Evolutionary conservation across 2,113 vertebrate species (phyloP).

Genomic region (Leucoraja erinaceus): DNA sequence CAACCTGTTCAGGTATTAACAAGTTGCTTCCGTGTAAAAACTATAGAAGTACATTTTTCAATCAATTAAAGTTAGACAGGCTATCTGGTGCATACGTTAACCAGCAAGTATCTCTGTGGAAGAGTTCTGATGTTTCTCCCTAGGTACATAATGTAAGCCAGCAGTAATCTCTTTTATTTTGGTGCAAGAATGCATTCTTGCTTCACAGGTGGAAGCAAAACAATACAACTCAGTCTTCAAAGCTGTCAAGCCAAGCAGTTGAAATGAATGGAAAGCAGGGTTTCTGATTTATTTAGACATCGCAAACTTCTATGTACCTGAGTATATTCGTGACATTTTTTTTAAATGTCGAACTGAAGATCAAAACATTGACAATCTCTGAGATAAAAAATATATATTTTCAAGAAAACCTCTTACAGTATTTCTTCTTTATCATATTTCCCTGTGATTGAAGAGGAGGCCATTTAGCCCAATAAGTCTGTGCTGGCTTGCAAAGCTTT

Average conservation of each 20-base stretch:
- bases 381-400: not conserved
- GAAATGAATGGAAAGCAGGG: not conserved
- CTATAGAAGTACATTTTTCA: slow-evolving; percentile 3
- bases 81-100: not conserved
- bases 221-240: too few relatives aligned
- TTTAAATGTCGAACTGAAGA: not conserved
- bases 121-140: not conserved
- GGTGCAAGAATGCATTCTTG: not conserved
- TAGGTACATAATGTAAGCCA: not conserved
- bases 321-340: not conserved
- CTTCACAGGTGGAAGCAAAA: not conserved
- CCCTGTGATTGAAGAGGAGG: too few relatives aligned
- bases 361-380: not conserved
- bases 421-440: not conserved
- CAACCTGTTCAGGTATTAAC: not conserved
- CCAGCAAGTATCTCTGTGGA: not conserved
- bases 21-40: not conserved
- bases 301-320: too few relatives aligned
- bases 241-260: not conserved
- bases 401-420: not conserved
- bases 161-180: not conserved
- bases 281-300: not conserved
- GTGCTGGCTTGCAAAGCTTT: too few relatives aligned
- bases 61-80: not conserved
- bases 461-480: too few relatives aligned